Conservation (phyloP, 2,888 invertebrate species). For the Lithophane leautieri region DNA sequence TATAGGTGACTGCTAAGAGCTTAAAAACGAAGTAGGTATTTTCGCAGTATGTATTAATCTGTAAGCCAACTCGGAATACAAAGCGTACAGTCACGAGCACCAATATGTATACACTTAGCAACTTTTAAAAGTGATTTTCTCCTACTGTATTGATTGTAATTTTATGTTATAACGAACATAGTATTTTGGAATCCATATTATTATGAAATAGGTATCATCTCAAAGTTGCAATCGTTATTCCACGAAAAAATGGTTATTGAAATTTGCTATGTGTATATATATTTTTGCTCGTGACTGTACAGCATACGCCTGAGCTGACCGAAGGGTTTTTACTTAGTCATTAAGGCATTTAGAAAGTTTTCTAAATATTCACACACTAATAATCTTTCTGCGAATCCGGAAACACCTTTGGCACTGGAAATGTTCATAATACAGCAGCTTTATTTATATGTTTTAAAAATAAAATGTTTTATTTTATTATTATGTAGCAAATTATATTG, state of each 20-base stretch:
- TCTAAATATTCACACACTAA: neutral
- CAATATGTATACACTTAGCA: no score
- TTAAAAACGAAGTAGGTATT: neutral
- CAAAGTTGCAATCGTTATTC: no score
- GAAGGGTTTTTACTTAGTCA: no score
- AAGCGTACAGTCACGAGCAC: no score
- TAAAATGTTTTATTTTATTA: conserved; percentile 51
- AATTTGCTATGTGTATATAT: no score
- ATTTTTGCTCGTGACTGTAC: no score
- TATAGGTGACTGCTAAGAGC: neutral
- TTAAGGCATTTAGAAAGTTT: neutral
- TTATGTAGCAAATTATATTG: conserved; percentile 41
- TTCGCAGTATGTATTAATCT: neutral
- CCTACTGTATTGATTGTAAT: no score
- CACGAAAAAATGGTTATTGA: no score
- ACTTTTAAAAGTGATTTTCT: no score
- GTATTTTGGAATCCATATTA: no score
- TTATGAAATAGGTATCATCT: no score
- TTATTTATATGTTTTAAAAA: conserved; percentile 35
- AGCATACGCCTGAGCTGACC: neutral
- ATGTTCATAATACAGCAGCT: conserved; percentile 38
- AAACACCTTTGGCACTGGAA: conserved; percentile 45
- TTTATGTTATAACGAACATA: no score
- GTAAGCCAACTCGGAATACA: neutral
- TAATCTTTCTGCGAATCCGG: neutral